Evolutionary conservation across 2,888 invertebrate species (phyloP).

Genomic region (Adineta ricciae): DNA sequence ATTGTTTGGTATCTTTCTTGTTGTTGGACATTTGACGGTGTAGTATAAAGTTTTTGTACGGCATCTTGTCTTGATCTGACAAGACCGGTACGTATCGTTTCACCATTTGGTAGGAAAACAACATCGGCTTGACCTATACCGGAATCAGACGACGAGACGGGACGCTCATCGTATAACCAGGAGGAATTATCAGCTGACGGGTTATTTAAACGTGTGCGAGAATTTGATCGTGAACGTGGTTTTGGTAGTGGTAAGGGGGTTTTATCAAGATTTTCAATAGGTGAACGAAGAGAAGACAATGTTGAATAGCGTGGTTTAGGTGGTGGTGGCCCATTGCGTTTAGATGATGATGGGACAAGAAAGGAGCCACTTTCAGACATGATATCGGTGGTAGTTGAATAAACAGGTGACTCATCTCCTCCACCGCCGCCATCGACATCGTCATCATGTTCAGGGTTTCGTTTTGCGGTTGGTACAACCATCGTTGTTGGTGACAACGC

Average conservation of each 20-base stretch:
- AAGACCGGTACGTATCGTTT: not conserved
- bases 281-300: not conserved
- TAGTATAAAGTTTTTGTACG: not conserved
- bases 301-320: constrained; percentile 10
- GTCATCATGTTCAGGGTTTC: not conserved
- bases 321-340: not conserved
- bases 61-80: not conserved
- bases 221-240: constrained; percentile 17
- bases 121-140: not conserved
- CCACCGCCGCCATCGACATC: not conserved
- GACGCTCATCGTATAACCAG: not conserved
- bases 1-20: not conserved
- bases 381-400: constrained; percentile 6
- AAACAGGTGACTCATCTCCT: constrained; percentile 1
- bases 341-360: constrained; percentile 14
- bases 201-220: constrained; percentile 8
- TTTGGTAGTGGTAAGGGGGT: constrained; percentile 2
- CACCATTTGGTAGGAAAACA: not conserved
- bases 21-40: not conserved
- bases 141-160: not conserved
- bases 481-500: not conserved
- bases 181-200: not conserved
- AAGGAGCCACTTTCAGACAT: not conserved
- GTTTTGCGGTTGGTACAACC: not conserved
- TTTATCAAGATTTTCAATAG: not conserved